Evolutionary conservation across 2,888 invertebrate species (phyloP).

Genomic region (Epistrophe eligans): DNA sequence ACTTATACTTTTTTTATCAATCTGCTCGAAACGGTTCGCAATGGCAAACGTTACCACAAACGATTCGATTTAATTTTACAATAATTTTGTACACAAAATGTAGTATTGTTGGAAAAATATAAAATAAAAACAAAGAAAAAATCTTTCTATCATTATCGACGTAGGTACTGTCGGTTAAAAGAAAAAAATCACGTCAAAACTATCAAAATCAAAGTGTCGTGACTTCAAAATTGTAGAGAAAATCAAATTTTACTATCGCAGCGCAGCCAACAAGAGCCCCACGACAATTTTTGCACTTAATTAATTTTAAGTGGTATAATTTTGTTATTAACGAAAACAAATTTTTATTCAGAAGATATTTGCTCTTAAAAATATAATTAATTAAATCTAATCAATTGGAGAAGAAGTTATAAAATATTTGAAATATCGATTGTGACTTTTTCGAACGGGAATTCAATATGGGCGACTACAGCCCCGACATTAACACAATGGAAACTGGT

Average conservation of each 20-base stretch:
- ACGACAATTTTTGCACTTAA: not conserved
- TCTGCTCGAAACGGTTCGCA: slow-evolving; percentile 65
- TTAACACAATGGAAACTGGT: slow-evolving; percentile 80
- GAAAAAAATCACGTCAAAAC: not conserved
- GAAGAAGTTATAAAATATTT: not conserved
- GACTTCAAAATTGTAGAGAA: not conserved
- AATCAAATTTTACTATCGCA: slow-evolving; percentile 12
- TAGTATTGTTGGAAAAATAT: slow-evolving; percentile 42
- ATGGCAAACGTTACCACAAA: slow-evolving; percentile 53
- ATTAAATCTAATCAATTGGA: not conserved
- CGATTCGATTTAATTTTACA: slow-evolving; percentile 42
- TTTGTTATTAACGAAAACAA: not conserved
- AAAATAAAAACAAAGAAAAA: slow-evolving; percentile 8
- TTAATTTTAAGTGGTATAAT: slow-evolving; percentile 10
- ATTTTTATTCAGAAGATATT: not conserved
- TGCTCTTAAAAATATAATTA: not conserved
- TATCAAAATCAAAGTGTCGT: slow-evolving; percentile 9
- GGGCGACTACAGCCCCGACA: slow-evolving; percentile 75
- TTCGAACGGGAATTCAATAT: slow-evolving; percentile 61
- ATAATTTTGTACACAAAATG: slow-evolving; percentile 61
- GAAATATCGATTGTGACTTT: slow-evolving; percentile 46
- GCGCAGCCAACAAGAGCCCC: not conserved
- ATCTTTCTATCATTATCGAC: not conserved
- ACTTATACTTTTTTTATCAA: slow-evolving; percentile 47
- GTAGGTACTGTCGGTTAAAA: not conserved